Evolutionary conservation across 1,140 invertebrate species (phyloP), one percentile per base, ranked within the genome.

Genomic region (Popillia japonica): DNA sequence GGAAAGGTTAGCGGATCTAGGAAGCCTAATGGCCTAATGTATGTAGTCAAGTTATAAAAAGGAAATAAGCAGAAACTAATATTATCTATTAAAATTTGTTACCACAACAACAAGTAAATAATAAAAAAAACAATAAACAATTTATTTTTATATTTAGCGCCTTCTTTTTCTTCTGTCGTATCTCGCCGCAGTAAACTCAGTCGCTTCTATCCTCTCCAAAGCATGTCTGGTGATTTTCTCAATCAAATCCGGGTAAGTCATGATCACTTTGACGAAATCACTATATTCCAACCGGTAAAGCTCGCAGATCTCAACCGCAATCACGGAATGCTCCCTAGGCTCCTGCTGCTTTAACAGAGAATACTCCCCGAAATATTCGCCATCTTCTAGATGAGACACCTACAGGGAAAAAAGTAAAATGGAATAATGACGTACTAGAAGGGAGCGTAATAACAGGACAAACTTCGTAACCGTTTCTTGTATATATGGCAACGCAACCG

Each of bases 251-350:
- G 82, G 78, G 76, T 80, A 82, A 6, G 80, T 76, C n/a, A 75
- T 64, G 17, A 83, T 80, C n/a, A 79, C 81, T 10, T 72, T 42
- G 11, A 76, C 61, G 79, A 90, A 91, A 75, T 89, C 85, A 3
- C 77, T 81, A 27, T 87, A 85, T 9, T 87, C 82, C 2, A 92
- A 75, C 0, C 87, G 79, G 72, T 88, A 89, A n/a, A 91, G 79
- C 81, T 91, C 89, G 34, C 89, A 89, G 23, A 87, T 89, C 82
- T 91, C 90, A 23, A 90, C 84, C 0, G 90, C 90, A 3, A 89
- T 78, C 0, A 91, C 86, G 17, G 86, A 90, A 0, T 87, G 87
- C 0, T 87, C 84, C 40, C 88, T 85, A 17, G 86, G 87, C 48
- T 88, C 87, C 14, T 34, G 27, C 41, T 40, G 17, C 8, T 41